phyloP scores from a whole-genome alignment of 1,140 invertebrate species.

The Berghia stephanieae region DNA sequence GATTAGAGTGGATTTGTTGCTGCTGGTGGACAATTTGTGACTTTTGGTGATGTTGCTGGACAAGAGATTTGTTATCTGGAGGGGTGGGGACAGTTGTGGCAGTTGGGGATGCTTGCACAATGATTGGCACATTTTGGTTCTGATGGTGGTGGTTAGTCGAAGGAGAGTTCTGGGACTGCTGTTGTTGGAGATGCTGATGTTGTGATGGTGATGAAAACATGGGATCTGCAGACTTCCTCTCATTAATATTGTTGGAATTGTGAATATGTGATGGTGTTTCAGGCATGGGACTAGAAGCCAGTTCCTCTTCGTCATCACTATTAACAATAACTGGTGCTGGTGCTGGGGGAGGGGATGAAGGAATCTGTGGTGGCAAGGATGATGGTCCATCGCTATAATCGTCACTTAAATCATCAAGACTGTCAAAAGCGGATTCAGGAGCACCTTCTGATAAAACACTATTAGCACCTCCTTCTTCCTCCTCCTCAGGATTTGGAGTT shows the following conservation, averaged over 20 bases:
- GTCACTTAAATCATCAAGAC: slow-evolving; percentile 22
- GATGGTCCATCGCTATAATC: slow-evolving; percentile 19
- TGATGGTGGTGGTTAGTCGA: neutral
- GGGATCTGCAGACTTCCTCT: slow-evolving; percentile 7
- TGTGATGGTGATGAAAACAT: slow-evolving; percentile 20
- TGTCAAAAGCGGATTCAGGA: slow-evolving; percentile 25
- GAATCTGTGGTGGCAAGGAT: slow-evolving; percentile 20
- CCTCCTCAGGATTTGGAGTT: neutral
- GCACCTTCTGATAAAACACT: slow-evolving; percentile 18
- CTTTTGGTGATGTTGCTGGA: slow-evolving; percentile 25
- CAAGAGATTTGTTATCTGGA: no score
- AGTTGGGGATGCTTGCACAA: slow-evolving; percentile 11
- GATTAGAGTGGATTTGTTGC: neutral
- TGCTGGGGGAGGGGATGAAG: slow-evolving; percentile 30
- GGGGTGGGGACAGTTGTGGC: slow-evolving; percentile 15
- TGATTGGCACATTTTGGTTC: neutral
- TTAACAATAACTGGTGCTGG: slow-evolving; percentile 26
- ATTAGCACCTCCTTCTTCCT: slow-evolving; percentile 6
- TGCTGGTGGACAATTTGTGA: neutral
- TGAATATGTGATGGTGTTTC: slow-evolving; percentile 1
- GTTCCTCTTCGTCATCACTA: slow-evolving; percentile 29
- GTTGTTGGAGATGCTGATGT: neutral
- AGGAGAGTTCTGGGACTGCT: neutral
- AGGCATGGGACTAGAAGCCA: slow-evolving; percentile 17
- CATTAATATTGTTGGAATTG: neutral